These are phyloP conservation scores for Tenthredo scrophulariae DNA, from an alignment of 2,888 invertebrate species.

Conservation along the genomic window DNA sequence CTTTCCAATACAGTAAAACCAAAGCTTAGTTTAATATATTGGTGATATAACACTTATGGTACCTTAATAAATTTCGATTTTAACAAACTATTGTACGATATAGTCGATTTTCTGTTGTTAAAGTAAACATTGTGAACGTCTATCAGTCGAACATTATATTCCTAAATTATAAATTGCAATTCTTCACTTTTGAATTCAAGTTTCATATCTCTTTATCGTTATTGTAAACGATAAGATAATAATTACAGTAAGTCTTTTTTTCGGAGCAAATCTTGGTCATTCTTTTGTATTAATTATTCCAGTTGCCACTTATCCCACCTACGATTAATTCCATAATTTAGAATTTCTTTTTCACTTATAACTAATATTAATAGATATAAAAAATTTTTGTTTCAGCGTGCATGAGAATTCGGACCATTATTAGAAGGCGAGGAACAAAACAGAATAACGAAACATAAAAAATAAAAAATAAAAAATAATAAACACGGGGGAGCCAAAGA, in stretches of 20 bases:
- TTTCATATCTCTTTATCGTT: background rate
- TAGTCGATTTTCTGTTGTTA: background rate
- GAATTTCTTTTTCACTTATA: background rate
- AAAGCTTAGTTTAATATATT: background rate
- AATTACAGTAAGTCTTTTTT: background rate
- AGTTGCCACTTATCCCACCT: background rate
- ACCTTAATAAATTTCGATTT: background rate
- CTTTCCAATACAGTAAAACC: background rate
- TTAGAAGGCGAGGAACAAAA: conserved; percentile 63
- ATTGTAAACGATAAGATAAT: background rate
- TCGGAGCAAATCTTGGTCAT: conserved; percentile 10
- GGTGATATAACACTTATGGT: background rate
- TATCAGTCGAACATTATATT: background rate
- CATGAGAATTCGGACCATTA: conserved; percentile 76
- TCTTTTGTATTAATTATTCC: conserved; percentile 1
- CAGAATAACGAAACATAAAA: conserved; percentile 58
- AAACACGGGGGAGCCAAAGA: conserved; percentile 76
- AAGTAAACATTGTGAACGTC: background rate
- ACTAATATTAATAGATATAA: background rate
- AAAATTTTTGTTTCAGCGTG: conserved; percentile 71
- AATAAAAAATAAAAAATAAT: conserved; percentile 45
- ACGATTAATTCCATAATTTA: background rate
- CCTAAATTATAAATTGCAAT: background rate
- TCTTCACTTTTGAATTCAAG: background rate
- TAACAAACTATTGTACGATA: background rate